These are phyloP conservation scores for Mycalesis mineus DNA, from an alignment of 2,888 invertebrate species.

Conservation along the genomic window DNA sequence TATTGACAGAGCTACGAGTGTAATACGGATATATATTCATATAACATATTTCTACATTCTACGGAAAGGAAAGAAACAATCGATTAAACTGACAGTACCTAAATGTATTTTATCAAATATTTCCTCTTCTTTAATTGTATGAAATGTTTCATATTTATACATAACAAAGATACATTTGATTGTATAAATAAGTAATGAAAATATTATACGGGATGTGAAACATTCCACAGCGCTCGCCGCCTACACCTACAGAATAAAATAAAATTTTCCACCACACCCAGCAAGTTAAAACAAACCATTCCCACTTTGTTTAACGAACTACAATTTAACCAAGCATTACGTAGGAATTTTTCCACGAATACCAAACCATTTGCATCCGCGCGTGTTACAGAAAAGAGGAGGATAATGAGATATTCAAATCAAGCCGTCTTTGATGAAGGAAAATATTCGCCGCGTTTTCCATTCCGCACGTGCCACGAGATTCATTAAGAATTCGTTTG, in stretches of 20 bases:
- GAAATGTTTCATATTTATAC: no score
- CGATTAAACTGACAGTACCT: no score
- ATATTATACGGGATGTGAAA: not conserved
- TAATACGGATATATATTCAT: no score
- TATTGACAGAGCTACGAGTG: no score
- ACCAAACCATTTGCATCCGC: slow-evolving; percentile 23
- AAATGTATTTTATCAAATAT: no score
- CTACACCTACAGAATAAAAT: not conserved
- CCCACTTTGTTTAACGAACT: slow-evolving; percentile 8
- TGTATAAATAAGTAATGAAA: not conserved
- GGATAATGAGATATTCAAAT: slow-evolving; percentile 31
- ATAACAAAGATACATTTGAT: no score
- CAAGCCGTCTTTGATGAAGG: slow-evolving; percentile 31
- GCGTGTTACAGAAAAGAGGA: slow-evolving; percentile 19
- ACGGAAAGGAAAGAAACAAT: no score
- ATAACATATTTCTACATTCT: no score
- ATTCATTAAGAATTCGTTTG: slow-evolving; percentile 55
- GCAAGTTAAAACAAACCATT: slow-evolving; percentile 5
- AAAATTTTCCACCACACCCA: not conserved
- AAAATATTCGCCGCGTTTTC: slow-evolving; percentile 30
- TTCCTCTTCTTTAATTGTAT: no score
- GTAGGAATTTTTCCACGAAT: slow-evolving; percentile 15
- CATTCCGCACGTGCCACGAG: slow-evolving; percentile 34
- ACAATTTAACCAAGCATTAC: slow-evolving; percentile 9
- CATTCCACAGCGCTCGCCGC: not conserved